Base-by-base conservation (phyloP, 2,888 invertebrate genomes). In the Lithophane semibrunnea region DNA sequence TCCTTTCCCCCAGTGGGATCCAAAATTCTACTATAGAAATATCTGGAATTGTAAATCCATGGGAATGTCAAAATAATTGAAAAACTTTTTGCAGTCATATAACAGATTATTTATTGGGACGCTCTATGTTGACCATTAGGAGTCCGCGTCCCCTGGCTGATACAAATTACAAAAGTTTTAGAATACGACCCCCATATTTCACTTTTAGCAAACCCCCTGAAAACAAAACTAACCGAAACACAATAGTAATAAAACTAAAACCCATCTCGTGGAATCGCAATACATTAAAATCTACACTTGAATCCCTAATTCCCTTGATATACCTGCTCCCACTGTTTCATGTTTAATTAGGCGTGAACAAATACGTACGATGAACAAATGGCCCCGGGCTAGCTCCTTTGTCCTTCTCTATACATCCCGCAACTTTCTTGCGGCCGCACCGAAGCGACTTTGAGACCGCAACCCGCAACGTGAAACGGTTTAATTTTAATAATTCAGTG, bases 271-370 rank as follows among this genome's bases (percentile, higher is more conserved):
- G 74, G 74, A 79, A 80, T 82, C 77, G 80, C 85, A 87, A 88
- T 87, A 90, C 88, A 90, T 89, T 91, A 90, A 89, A 91, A 90
- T 86, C 83, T 90, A 90, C 90, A 90, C 89, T 91, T 64, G 75
- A 84, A 74, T 80, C 90, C 90, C 91, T 91, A 89, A 91, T 89
- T 91, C 92, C 88, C 89, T 90, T 89, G 92, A 88, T 91, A 88
- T 92, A 92, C 93, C 93, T 93, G 90, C 87, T 84, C 89, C 86
- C 91, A 91, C 87, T 90, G 93, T 92, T 94, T 90, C 92, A 91
- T 96, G 95, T 96, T 96, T 96, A 96, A 96, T 96, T 96, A 96
- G 96, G 96, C 94, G 94, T 90, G 94, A 95, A 94, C 95, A 96
- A 96, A 96, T 95, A 96, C 95, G 94, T 91, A 91, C 93, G 91